phyloP scores from a whole-genome alignment of 2,888 invertebrate species.

The Pycnomerus fuliginosus region DNA sequence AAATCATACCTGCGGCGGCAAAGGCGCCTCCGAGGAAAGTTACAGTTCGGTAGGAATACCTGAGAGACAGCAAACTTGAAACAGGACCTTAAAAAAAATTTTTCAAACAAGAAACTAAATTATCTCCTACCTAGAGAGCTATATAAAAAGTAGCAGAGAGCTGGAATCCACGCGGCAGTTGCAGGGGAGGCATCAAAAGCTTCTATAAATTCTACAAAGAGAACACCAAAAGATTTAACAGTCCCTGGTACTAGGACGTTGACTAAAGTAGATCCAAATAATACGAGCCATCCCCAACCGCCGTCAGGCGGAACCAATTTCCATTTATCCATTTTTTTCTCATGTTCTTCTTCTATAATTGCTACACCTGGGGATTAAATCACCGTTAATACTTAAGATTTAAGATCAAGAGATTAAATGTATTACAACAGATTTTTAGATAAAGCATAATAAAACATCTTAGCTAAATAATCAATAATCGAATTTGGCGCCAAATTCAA shows the following conservation, averaged over 20 bases:
- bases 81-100: slow-evolving; percentile 67
- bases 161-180: slow-evolving; percentile 75
- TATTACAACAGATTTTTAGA: no score
- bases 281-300: slow-evolving; percentile 81
- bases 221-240: slow-evolving; percentile 84
- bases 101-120: no score
- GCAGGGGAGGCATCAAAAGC: slow-evolving; percentile 73
- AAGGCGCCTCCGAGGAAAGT: slow-evolving; percentile 80
- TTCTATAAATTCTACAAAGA: slow-evolving; percentile 79
- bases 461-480: slow-evolving; percentile 18
- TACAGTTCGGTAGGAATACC: slow-evolving; percentile 80
- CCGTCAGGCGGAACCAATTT: slow-evolving; percentile 81
- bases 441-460: no score
- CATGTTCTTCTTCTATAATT: slow-evolving; percentile 42
- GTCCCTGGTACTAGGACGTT: slow-evolving; percentile 85
- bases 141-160: slow-evolving; percentile 83
- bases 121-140: slow-evolving; percentile 78
- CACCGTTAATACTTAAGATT: no score
- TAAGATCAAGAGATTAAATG: no score
- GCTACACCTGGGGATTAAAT: slow-evolving; percentile 40
- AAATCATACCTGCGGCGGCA: slow-evolving; percentile 80
- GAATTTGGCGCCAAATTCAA: slow-evolving; percentile 20
- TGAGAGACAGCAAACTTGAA: slow-evolving; percentile 80
- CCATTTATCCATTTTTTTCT: slow-evolving; percentile 57
- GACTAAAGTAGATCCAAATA: slow-evolving; percentile 73